Evolutionary conservation across 2,113 vertebrate genomes (phyloP), one percentile per base, ranked within the genome.

Genomic region (Athene cunicularia): DNA sequence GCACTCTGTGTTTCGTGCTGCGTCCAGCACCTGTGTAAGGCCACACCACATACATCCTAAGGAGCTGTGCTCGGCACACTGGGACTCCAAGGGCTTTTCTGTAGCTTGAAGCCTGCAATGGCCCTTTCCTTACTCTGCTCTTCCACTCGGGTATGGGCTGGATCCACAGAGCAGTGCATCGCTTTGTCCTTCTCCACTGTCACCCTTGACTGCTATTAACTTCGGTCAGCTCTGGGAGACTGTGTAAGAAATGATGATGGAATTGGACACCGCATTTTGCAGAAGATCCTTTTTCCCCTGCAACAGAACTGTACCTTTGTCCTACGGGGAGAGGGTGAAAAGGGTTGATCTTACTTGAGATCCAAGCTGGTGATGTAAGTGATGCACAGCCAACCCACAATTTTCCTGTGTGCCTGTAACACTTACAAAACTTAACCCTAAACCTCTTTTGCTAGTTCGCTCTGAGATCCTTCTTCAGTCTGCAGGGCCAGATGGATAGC

Each of bases 281-380:
- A 85, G 68, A 77, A 79, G 14, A 30, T 50, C 35, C 7, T 82
- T 81, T 75, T 75, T 12, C 9, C 12, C 0, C 15, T 41, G 37
- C 28, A 80, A 28, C 11, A 68, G 75, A 76, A 43, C 24, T 43
- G 33, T 47, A 53, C 9, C 16, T 81, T 74, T 81, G 14, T 32
- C 22, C 47, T 56, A 14, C 2, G 14, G 8, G 4, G 14, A 60
- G 22, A 24, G 2, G n/a, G 49, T 0, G 1, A 39, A 88, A 92
- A 59, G 58, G 63, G 28, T 50, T 83, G 49, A 85, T 58, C 33
- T 33, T 64, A 45, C 55, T 39, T 4, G 9, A 91, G 22, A 66
- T 45, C 24, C 53, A 60, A 62, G 37, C 15, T 21, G 30, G 85
- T 8, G 21, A 30, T 20, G 2, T 5, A 70, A 73, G 35, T 4